Conservation (phyloP, 2,113 vertebrate species). For the Desmodus rotundus region DNA sequence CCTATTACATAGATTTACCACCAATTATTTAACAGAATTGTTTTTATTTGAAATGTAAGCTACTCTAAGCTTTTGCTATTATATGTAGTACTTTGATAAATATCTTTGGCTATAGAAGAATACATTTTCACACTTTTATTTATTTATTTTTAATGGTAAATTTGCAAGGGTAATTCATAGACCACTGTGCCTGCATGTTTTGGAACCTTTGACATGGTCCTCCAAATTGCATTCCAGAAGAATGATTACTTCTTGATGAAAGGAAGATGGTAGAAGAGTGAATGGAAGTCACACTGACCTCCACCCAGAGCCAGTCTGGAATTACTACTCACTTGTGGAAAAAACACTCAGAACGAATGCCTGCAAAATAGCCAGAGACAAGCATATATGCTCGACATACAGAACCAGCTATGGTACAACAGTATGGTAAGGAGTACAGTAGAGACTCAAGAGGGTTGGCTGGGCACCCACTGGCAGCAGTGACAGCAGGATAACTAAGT, state of each 20-base stretch:
- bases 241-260: neutral
- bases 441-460: no score
- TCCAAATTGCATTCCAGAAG: neutral
- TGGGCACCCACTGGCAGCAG: no score
- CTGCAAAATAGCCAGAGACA: no score
- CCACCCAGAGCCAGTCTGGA: no score
- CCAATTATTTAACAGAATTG: neutral
- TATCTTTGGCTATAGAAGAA: conserved; percentile 5
- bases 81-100: neutral
- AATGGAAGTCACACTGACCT: no score
- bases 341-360: no score
- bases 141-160: neutral
- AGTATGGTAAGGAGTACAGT: no score
- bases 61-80: neutral
- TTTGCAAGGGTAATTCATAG: neutral
- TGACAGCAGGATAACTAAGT: no score
- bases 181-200: neutral
- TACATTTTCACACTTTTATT: neutral
- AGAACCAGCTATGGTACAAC: no score
- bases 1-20: neutral
- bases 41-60: neutral
- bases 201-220: neutral
- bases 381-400: no score
- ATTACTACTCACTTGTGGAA: no score
- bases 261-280: no score